phyloP scores from a whole-genome alignment of 2,113 vertebrate genomes.

The Peromyscus leucopus region DNA sequence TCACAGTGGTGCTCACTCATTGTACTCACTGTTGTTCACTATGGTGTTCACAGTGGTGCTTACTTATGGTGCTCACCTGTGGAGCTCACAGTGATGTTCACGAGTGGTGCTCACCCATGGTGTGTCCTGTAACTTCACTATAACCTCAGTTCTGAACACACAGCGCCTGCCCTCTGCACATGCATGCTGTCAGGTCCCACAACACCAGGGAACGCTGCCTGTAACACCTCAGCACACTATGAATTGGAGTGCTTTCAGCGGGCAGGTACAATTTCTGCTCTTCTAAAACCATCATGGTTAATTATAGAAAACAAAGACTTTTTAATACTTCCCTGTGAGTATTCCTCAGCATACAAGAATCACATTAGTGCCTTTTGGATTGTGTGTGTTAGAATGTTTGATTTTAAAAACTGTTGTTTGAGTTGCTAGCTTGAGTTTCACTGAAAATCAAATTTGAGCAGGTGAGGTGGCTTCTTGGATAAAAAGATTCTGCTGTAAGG shows the following conservation, averaged over 20 bases:
- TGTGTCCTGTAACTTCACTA: background rate
- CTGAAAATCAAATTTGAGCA: background rate
- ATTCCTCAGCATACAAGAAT: background rate
- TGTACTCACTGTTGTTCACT: too few species aligned
- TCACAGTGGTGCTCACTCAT: too few species aligned
- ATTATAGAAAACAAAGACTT: background rate
- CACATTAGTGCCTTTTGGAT: background rate
- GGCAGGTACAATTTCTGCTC: background rate
- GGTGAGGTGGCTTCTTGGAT: background rate
- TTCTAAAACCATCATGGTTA: background rate
- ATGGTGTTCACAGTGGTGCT: too few species aligned
- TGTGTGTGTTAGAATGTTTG: background rate
- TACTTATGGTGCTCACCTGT: too few species aligned
- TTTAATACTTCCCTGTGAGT: background rate
- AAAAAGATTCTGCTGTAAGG: background rate
- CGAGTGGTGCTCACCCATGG: background rate
- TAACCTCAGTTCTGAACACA: background rate
- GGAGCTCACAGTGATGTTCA: too few species aligned
- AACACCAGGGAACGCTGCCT: background rate
- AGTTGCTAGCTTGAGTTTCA: background rate
- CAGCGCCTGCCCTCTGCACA: background rate
- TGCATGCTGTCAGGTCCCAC: background rate
- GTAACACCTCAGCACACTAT: background rate
- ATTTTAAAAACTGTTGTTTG: background rate
- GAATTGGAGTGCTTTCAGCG: background rate